Evolutionary conservation across 2,888 invertebrate species (phyloP).

Genomic region (Prenolepis imparis): DNA sequence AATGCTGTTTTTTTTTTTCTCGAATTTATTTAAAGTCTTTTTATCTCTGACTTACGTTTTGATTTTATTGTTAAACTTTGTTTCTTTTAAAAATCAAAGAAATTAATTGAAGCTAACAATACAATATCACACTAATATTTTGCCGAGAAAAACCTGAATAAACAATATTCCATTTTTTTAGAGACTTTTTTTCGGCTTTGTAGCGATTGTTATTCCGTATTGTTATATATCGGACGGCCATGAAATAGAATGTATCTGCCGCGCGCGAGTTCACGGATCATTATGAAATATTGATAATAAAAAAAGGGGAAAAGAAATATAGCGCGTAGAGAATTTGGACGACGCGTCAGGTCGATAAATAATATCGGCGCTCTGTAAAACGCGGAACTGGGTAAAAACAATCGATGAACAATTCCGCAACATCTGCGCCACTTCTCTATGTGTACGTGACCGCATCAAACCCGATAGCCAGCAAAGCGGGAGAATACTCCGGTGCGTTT

Average conservation of each 20-base stretch:
- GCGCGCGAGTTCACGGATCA: background rate
- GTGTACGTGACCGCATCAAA: constrained; percentile 57
- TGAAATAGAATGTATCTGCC: background rate
- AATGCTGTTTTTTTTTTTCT: background rate
- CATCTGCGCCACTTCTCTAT: constrained; percentile 58
- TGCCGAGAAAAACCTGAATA: background rate
- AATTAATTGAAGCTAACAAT: constrained; percentile 1
- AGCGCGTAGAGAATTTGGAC: constrained; percentile 28
- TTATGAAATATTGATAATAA: constrained; percentile 38
- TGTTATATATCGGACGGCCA: background rate
- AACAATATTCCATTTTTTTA: constrained; percentile 25
- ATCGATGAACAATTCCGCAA: constrained; percentile 58
- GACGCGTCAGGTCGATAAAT: constrained; percentile 48
- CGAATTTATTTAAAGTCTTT: background rate
- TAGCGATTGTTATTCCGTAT: constrained; percentile 8
- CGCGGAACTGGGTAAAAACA: constrained; percentile 53
- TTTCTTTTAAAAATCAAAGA: background rate
- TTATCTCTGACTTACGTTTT: background rate
- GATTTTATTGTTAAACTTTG: background rate
- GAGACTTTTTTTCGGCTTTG: constrained; percentile 27
- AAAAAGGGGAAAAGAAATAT: constrained; percentile 1
- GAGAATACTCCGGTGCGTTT: constrained; percentile 47
- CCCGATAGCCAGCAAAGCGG: constrained; percentile 49
- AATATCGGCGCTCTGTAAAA: constrained; percentile 44
- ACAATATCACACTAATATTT: background rate